These are phyloP conservation scores for Pseudolaguvia tuberculata DNA, from an alignment of 2,113 vertebrate genomes.

Conservation along the genomic window DNA sequence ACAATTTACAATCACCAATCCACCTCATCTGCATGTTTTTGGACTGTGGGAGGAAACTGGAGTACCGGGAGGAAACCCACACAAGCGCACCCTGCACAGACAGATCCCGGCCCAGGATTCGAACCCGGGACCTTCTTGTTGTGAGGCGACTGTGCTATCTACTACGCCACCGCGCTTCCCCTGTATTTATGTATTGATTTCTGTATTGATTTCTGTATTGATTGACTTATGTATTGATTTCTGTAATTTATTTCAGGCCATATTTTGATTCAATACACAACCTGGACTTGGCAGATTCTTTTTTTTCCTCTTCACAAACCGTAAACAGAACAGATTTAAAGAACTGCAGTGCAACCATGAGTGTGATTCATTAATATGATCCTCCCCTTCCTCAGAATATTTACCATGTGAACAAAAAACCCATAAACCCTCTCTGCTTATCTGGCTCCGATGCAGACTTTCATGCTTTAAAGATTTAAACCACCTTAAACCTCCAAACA, in stretches of 20 bases:
- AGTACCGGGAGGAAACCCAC: too few species aligned
- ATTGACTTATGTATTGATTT: too few species aligned
- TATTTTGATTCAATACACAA: not conserved
- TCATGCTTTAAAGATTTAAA: slow-evolving; percentile 11
- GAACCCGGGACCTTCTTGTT: too few species aligned
- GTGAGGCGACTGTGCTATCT: too few species aligned
- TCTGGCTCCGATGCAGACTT: slow-evolving; percentile 6
- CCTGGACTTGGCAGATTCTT: not conserved
- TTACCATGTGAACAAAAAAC: not conserved
- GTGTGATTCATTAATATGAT: not conserved
- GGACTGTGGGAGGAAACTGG: too few species aligned
- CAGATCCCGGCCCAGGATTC: too few species aligned
- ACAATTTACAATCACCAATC: too few species aligned
- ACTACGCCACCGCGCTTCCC: too few species aligned
- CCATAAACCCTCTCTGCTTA: not conserved
- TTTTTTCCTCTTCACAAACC: not conserved
- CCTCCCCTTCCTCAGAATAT: not conserved
- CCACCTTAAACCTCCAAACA: slow-evolving; percentile 30
- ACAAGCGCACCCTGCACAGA: too few species aligned
- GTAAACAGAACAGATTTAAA: not conserved
- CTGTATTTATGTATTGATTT: too few species aligned
- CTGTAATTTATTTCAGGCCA: not conserved
- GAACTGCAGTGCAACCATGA: not conserved
- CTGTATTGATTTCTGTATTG: too few species aligned
- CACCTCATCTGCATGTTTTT: too few species aligned